Conservation (phyloP, 2,888 invertebrate genomes). For the Griposia aprilina region DNA sequence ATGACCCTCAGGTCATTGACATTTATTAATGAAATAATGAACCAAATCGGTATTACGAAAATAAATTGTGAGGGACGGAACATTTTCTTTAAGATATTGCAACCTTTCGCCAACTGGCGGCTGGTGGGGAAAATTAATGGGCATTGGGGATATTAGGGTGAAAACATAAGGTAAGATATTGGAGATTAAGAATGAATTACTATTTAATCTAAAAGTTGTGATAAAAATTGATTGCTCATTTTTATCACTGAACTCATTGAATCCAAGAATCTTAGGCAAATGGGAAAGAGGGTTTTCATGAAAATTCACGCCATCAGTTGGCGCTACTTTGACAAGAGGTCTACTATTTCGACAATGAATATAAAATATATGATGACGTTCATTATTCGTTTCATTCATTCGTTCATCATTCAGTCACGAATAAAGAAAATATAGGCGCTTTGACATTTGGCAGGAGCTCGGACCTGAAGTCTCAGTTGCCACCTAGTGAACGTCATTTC, state of each 20-base stretch:
- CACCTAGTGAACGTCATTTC: too few relatives aligned
- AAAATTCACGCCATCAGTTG: too few relatives aligned
- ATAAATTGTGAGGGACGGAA: conserved; percentile 12
- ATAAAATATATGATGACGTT: too few relatives aligned
- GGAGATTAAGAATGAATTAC: neutral
- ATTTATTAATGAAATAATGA: conserved; percentile 28
- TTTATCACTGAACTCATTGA: neutral
- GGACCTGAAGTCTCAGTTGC: too few relatives aligned
- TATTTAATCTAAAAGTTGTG: neutral
- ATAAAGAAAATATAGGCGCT: too few relatives aligned
- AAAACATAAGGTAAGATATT: conserved; percentile 9
- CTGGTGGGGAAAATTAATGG: conserved; percentile 7
- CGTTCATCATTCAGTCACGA: too few relatives aligned
- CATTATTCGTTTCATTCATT: too few relatives aligned
- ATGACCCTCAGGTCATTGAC: conserved; percentile 43
- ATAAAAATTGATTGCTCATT: neutral
- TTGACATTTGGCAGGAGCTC: too few relatives aligned
- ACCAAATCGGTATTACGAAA: conserved; percentile 20
- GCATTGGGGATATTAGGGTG: neutral
- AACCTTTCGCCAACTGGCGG: neutral
- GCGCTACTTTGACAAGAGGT: too few relatives aligned
- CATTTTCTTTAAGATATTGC: conserved; percentile 10
- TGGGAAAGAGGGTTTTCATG: too few relatives aligned
- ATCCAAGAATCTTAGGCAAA: neutral
- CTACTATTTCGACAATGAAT: too few relatives aligned